These are phyloP conservation scores for Drosophila nigricruria DNA, from an alignment of 2,888 invertebrate species.

Conservation along the genomic window DNA sequence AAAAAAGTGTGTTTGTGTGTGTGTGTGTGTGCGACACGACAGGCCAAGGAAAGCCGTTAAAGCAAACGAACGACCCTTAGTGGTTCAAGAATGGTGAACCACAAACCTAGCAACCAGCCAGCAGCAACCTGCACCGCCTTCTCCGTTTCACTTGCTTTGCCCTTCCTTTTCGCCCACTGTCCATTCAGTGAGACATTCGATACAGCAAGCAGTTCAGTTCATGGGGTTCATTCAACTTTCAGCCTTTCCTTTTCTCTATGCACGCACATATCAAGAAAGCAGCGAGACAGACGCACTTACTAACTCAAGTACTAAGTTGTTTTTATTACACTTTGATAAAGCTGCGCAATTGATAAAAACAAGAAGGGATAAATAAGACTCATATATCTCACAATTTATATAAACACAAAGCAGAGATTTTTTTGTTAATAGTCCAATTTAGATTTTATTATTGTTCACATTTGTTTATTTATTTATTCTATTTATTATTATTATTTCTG, in stretches of 20 bases:
- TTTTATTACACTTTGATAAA: conserved; percentile 5
- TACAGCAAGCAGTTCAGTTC: conserved; percentile 21
- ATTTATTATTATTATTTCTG: conserved; percentile 5
- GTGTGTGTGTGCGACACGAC: conserved; percentile 19
- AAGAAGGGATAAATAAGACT: conserved; percentile 1
- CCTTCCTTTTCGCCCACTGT: conserved; percentile 27
- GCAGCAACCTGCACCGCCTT: conserved; percentile 9
- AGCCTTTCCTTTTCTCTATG: conserved; percentile 59
- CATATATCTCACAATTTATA: neutral
- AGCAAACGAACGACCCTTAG: conserved; percentile 22
- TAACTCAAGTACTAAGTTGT: conserved; percentile 9
- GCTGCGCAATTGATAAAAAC: conserved; percentile 1
- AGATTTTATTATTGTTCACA: conserved; percentile 1
- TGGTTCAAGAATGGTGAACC: conserved; percentile 28
- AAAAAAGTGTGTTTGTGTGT: conserved; percentile 15
- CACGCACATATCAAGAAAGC: conserved; percentile 35
- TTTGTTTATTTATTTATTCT: neutral
- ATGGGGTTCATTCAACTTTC: conserved; percentile 69
- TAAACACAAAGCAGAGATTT: neutral
- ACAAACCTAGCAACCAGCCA: conserved; percentile 4
- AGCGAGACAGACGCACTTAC: conserved; percentile 16
- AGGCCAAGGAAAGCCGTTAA: conserved; percentile 34
- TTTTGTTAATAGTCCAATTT: neutral
- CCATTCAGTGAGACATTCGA: conserved; percentile 19
- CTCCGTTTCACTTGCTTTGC: conserved; percentile 18